Evolutionary conservation across 2,113 vertebrate genomes (phyloP), one percentile per base, ranked within the genome.

Genomic region (Montifringilla adamsi): DNA sequence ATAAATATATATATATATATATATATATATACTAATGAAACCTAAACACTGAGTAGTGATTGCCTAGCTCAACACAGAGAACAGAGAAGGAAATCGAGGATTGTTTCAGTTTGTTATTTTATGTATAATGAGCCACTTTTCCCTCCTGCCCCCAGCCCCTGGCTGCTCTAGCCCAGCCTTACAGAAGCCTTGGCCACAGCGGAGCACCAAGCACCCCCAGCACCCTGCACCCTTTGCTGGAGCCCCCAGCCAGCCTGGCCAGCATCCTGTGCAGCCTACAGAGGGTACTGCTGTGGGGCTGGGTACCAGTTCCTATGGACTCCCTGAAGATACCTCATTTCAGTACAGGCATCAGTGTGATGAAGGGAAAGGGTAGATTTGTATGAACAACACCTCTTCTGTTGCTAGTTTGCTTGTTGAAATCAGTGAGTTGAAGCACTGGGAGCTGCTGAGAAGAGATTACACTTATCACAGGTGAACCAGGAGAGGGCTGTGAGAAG

Each of bases 391-490:
- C 81, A 73, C 28, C 83, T 89, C 83, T 87, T 86, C 76, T 86
- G n/a, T 72, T 89, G 52, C 68, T 47, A 27, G 37, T 64, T 74
- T 69, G 67, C 53, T 91, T 83, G 94, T 90, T 96, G 81, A 95
- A 97, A 94, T 96, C 89, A 94, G 70, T 80, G 80, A 94, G 69
- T 53, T 49, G 92, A 94, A 94, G 89, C 82, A 70, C 2, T 62
- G 84, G 90, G 73, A 95, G 44, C 95, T 95, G 95, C 91, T 63
- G 73, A 87, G 70, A 58, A 88, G 87, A 95, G 95, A 97, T 97
- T 97, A 93, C 49, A 87, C 55, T 97, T 96, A 97, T 94, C 95
- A 62, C 53, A 92, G 93, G 93, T 96, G 84, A 95, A 88, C 81
- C 94, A 93, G 85, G 74, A 91, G 72, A 90, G 80, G 75, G 50